These are phyloP conservation scores for Ophion costatus DNA, from an alignment of 2,888 invertebrate genomes.

Conservation along the genomic window DNA sequence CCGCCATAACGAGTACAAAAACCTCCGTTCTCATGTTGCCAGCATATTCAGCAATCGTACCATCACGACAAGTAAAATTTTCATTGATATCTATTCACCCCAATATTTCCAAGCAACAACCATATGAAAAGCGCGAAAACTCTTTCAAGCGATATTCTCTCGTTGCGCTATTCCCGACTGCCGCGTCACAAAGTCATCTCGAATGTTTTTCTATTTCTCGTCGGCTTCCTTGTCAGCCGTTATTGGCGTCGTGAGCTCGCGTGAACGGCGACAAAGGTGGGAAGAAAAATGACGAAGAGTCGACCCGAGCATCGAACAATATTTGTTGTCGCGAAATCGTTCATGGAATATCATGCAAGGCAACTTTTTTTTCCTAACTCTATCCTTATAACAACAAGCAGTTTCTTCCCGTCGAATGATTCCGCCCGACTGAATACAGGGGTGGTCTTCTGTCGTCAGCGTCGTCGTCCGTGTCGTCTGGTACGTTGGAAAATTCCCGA, in stretches of 20 bases:
- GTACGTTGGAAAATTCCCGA: slow-evolving; percentile 59
- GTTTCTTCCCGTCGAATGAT: slow-evolving; percentile 67
- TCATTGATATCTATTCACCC: too few species aligned
- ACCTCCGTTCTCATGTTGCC: too few species aligned
- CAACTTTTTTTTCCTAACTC: slow-evolving; percentile 39
- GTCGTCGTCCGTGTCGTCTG: slow-evolving; percentile 51
- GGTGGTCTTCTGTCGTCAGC: slow-evolving; percentile 52
- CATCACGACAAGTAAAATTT: too few species aligned
- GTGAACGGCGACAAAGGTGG: background rate
- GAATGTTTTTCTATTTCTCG: background rate
- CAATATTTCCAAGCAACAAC: too few species aligned
- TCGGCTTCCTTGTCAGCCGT: background rate
- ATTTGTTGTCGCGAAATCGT: slow-evolving; percentile 3
- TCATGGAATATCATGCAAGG: slow-evolving; percentile 21
- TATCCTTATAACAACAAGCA: slow-evolving; percentile 58
- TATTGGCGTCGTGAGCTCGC: background rate
- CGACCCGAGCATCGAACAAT: background rate
- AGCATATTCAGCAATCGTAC: too few species aligned
- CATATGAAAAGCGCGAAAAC: background rate
- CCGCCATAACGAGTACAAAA: too few species aligned
- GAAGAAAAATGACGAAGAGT: slow-evolving; percentile 5
- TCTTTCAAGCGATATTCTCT: background rate
- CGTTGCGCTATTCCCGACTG: background rate
- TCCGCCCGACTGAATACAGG: slow-evolving; percentile 59
- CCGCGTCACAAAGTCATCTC: background rate